A percentile compares a stretch with the other conserved stretches of the same genome.
These are phyloP conservation scores for Antedon mediterranea DNA, from an alignment of 53 echinoderm and acorn worm species.

Conservation along the genomic window DNA sequence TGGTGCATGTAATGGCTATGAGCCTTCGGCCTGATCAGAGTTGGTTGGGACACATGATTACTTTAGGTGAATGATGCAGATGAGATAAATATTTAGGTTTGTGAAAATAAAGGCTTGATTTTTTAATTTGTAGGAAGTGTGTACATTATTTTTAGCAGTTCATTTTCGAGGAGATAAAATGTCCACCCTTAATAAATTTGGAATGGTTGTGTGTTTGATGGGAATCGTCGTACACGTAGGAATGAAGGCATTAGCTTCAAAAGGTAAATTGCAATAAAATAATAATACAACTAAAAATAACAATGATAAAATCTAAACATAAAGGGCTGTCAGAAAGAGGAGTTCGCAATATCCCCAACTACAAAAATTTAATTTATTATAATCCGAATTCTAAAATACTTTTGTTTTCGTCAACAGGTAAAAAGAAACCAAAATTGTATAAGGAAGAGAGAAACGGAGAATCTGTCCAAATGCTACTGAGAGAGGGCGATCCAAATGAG, in stretches of 20 bases:
- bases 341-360: no score
- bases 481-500: constrained; percentile 28
- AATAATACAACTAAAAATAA: no score
- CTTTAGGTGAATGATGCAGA: no score
- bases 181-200: constrained; percentile 50
- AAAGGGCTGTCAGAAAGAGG: no score
- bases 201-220: constrained; percentile 62
- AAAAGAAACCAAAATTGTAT: not conserved
- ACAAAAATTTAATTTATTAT: no score
- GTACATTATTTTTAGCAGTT: constrained; percentile 49
- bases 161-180: constrained; percentile 38
- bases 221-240: constrained; percentile 66
- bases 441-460: constrained; percentile 19
- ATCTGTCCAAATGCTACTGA: constrained; percentile 32
- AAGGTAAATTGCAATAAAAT: constrained; percentile 22
- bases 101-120: not conserved
- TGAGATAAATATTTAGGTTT: no score
- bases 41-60: no score
- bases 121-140: constrained; percentile 55
- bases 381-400: no score
- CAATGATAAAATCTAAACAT: no score
- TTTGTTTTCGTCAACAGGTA: not conserved
- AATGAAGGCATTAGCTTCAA: constrained; percentile 50
- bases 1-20: no score
- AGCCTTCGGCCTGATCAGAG: no score